Evolutionary conservation across 2,113 vertebrate species (phyloP), one percentile per base, ranked within the genome.

Genomic region (Caracal caracal): DNA sequence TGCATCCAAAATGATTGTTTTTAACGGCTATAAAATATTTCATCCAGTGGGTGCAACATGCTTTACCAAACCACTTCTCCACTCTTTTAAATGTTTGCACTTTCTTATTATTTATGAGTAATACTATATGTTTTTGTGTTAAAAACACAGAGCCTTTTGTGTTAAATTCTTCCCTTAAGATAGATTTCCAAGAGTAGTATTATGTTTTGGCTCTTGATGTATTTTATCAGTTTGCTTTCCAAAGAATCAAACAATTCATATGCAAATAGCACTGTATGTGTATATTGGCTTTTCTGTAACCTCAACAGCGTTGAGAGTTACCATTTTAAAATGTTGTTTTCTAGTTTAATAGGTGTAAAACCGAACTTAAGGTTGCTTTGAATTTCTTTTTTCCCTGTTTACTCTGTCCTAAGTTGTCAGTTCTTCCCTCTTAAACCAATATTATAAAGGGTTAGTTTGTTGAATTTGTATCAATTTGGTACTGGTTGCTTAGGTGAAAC

Each of bases 121-220:
- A 83, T 84, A 28, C 43, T 80, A 0, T 71, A n/a, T 49, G 2
- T 53, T 85, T 90, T 92, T 92, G 30, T 37, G 2, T n/a, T n/a
- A n/a, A n/a, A n/a, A n/a, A n/a, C 6, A 59, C 10, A n/a, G 63
- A 87, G 9, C 9, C 33, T 79, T 88, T 66, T 81, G 49, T 94
- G n/a, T 87, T 96, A 40, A 85, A 40, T 51, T 92, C 73, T 88
- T 92, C 51, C 8, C 16, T 80, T 95, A 92, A 75, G 47, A n/a
- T 78, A 22, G 28, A 17, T 93, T 88, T 95, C 89, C 4, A 85
- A 82, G 59, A 88, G 19, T 17, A 53, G 16, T 94, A 82, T 59
- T 91, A 24, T 53, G 17, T 66, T 94, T 92, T 92, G n/a, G 5
- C 20, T 87, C n/a, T 61, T 66, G 19, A 81, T 9, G 10, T 40